Evolutionary conservation across 2,888 invertebrate species (phyloP), one percentile per base, ranked within the genome.

Genomic region (Xylota segnis): DNA sequence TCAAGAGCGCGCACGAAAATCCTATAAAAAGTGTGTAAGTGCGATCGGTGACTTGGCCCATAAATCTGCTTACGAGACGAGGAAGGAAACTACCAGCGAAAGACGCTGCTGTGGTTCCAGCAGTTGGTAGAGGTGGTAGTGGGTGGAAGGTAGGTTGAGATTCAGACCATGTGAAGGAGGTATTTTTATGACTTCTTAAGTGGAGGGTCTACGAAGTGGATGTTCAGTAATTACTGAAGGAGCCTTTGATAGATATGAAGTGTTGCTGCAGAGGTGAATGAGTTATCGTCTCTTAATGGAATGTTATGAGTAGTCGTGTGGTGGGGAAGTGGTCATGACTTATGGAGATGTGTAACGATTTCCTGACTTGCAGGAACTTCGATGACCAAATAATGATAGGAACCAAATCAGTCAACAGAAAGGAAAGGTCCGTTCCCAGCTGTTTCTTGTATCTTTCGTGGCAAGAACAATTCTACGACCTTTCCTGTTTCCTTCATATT

Each of bases 11-110:
- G 75, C 86, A 86, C 86, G 82, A 82, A 86, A 86, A 76, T 81
- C 71, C 76, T 77, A 86, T 86, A 82, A 86, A 86, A 86, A 81
- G 86, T 86, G 84, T 81, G 86, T 86, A 86, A 86, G 81, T 82
- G 86, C 86, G 86, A 82, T 76, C 81, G 81, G 34, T 86, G 81
- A 82, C 82, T 86, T 72, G 76, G 71, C 12, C 76, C 71, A 86
- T 86, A 86, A 86, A 86, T 86, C 86, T 86, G 61, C 59, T 68
- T 40, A 45, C 61, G 14, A 56, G 54, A 40, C 47, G 63, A 61
- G 61, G 34, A 61, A 74, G n/a, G n/a, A n/a, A n/a, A n/a, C n/a
- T n/a, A n/a, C 58, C 68, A 37, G 63, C 58, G 58, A 78, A 50
- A 71, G 3, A 23, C 23, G 23, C 23, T 23, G 23, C 23, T 27